A percentile compares a stretch with the other conserved stretches of the same genome.
phyloP scores from a whole-genome alignment of 2,888 invertebrate species.

The Orchesellides sinensis region DNA sequence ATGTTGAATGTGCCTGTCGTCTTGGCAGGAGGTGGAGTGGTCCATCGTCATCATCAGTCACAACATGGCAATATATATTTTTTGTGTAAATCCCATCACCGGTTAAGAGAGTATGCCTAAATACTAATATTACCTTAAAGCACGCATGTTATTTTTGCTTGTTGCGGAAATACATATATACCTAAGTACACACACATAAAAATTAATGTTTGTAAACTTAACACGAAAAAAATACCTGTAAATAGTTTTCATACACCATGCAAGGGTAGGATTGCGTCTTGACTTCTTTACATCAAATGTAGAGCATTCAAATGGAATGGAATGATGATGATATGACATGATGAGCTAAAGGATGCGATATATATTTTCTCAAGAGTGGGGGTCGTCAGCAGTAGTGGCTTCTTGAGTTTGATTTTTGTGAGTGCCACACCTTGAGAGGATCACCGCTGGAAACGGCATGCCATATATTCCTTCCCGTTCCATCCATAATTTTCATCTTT shows the following conservation, averaged over 20 bases:
- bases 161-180: background rate
- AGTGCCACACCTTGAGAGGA: constrained; percentile 70
- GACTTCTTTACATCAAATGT: background rate
- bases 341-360: background rate
- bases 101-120: too few relatives aligned
- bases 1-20: constrained; percentile 35
- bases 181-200: background rate
- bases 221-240: background rate
- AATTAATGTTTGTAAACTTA: background rate
- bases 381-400: constrained; percentile 61
- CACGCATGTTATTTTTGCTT: background rate
- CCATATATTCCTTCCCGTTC: constrained; percentile 43
- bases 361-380: background rate
- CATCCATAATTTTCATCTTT: constrained; percentile 32
- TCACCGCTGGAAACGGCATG: constrained; percentile 71
- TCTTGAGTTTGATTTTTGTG: constrained; percentile 67
- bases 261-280: background rate
- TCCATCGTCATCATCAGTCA: constrained; percentile 29
- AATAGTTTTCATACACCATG: background rate
- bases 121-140: too few relatives aligned
- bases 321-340: background rate
- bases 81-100: background rate
- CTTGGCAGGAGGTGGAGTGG: constrained; percentile 57
- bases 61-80: background rate
- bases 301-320: background rate